These are phyloP conservation scores for Halyomorpha halys DNA, from an alignment of 1,140 invertebrate species.

Conservation along the genomic window DNA sequence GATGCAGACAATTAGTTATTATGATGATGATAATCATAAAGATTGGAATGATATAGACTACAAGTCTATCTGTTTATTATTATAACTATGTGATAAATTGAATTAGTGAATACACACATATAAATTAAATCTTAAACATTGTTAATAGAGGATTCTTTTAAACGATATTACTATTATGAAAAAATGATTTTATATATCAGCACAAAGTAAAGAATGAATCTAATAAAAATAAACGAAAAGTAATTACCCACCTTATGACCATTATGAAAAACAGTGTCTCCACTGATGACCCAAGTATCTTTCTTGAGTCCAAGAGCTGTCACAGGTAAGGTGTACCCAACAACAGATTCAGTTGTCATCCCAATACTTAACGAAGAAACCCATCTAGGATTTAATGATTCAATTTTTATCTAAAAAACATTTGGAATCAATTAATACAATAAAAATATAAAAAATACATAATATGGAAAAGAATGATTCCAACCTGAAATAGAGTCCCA, in stretches of 20 bases:
- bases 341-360: conserved; percentile 55
- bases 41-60: no score
- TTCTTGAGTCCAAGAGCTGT: conserved; percentile 63
- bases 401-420: conserved; percentile 51
- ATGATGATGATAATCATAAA: no score
- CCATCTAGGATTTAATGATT: conserved; percentile 63
- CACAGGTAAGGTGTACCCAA: conserved; percentile 52
- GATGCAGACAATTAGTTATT: no score
- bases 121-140: no score
- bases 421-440: not conserved
- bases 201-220: no score
- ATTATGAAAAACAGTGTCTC: conserved; percentile 67
- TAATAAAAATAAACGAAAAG: not conserved
- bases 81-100: no score
- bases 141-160: no score
- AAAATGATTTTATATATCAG: no score
- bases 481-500: conserved; percentile 5
- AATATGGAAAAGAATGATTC: not conserved
- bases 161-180: no score
- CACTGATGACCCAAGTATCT: conserved; percentile 62
- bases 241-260: conserved; percentile 52
- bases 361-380: conserved; percentile 68
- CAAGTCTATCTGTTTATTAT: no score
- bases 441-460: not conserved
- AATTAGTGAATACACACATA: no score